Conservation (phyloP, 2,113 vertebrate species). For the Pyxicephalus adspersus region DNA sequence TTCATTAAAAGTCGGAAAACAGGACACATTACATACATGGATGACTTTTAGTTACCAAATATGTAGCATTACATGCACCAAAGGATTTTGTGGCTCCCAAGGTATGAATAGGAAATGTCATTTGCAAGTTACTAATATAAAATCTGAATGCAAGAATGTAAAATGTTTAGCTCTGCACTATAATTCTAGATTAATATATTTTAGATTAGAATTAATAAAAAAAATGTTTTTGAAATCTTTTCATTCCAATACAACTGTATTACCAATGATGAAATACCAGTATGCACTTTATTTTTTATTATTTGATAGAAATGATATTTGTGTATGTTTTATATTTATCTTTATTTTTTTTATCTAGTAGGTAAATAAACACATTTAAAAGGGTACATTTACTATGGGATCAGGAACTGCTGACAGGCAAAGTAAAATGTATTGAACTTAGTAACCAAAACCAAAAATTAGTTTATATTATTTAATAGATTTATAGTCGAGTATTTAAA, state of each 20-base stretch:
- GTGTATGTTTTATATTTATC: too few relatives aligned
- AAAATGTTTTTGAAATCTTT: neutral
- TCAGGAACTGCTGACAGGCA: too few relatives aligned
- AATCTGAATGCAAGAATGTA: neutral
- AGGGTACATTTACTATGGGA: too few relatives aligned
- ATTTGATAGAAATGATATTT: too few relatives aligned
- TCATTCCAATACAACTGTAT: neutral
- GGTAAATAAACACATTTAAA: too few relatives aligned
- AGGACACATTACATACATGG: constrained; percentile 21
- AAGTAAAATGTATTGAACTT: too few relatives aligned
- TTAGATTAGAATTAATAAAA: neutral
- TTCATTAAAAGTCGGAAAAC: constrained; percentile 18
- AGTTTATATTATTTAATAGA: too few relatives aligned
- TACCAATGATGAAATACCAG: too few relatives aligned
- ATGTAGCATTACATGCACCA: constrained; percentile 28
- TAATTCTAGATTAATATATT: neutral
- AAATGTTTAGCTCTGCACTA: neutral
- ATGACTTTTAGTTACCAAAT: constrained; percentile 25
- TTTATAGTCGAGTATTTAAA: too few relatives aligned
- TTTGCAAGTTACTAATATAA: constrained; percentile 11
- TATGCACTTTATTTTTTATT: too few relatives aligned
- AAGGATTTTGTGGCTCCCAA: constrained; percentile 19
- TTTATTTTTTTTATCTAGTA: too few relatives aligned
- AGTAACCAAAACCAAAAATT: too few relatives aligned
- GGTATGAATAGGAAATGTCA: constrained; percentile 2